Percentiles rank a stretch among this genome's conserved stretches.
These are phyloP conservation scores for Lucilia cuprina DNA, from an alignment of 1,140 invertebrate genomes.

Conservation along the genomic window DNA sequence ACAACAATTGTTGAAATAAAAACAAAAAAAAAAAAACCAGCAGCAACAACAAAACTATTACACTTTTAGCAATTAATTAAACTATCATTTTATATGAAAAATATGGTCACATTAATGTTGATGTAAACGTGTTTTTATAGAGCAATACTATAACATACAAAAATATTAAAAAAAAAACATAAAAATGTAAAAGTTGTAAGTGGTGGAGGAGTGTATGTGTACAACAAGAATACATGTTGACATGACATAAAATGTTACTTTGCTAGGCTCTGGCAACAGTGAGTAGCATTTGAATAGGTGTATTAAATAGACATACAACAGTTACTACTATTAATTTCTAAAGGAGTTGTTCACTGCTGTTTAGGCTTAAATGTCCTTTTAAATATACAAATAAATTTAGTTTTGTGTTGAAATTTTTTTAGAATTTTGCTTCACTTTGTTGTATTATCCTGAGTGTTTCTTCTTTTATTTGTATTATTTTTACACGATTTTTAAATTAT, in stretches of 20 bases:
- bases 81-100: constrained; percentile 23
- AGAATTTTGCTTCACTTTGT: neutral
- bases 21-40: neutral
- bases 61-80: constrained; percentile 26
- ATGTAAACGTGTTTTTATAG: neutral
- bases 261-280: too few relatives aligned
- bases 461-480: neutral
- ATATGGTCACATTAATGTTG: constrained; percentile 25
- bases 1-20: neutral
- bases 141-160: neutral
- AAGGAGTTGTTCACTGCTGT: too few relatives aligned
- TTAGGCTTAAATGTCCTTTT: too few relatives aligned
- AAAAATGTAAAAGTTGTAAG: neutral
- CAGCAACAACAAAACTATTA: neutral
- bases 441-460: neutral
- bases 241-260: too few relatives aligned
- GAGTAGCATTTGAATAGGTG: too few relatives aligned
- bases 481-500: constrained; percentile 10
- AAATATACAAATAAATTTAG: too few relatives aligned
- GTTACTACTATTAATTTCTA: too few relatives aligned
- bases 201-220: too few relatives aligned
- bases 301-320: too few relatives aligned
- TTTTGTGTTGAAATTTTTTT: too few relatives aligned
- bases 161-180: neutral
- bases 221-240: too few relatives aligned